phyloP scores from a whole-genome alignment of 1,140 invertebrate genomes.

The Palaemon carinicauda region DNA sequence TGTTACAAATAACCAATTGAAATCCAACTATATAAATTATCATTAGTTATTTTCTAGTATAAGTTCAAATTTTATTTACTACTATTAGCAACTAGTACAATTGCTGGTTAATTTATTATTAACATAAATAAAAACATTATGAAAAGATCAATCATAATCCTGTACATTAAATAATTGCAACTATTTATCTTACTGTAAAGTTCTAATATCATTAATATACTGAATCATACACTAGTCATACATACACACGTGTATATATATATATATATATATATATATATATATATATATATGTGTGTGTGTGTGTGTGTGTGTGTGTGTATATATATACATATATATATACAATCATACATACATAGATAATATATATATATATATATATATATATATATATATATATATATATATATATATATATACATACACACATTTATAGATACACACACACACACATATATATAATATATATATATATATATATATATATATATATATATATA shows the following conservation, averaged over 20 bases:
- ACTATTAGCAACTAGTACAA: no score
- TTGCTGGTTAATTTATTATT: no score
- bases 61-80: no score
- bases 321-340: background rate
- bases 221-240: background rate
- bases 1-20: no score
- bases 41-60: no score
- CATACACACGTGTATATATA: background rate
- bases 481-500: background rate
- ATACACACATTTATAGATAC: background rate
- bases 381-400: constrained; percentile 37
- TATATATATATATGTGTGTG: background rate
- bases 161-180: no score
- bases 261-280: background rate
- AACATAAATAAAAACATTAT: no score
- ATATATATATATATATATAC: constrained; percentile 10
- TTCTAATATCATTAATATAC: no score
- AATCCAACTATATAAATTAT: no score
- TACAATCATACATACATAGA: constrained; percentile 13
- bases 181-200: no score
- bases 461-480: background rate
- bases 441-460: constrained; percentile 3
- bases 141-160: no score
- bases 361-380: constrained; percentile 37
- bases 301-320: background rate